Evolutionary conservation across 1,140 invertebrate genomes (phyloP).

Genomic region (Hypsibius dujardini): DNA sequence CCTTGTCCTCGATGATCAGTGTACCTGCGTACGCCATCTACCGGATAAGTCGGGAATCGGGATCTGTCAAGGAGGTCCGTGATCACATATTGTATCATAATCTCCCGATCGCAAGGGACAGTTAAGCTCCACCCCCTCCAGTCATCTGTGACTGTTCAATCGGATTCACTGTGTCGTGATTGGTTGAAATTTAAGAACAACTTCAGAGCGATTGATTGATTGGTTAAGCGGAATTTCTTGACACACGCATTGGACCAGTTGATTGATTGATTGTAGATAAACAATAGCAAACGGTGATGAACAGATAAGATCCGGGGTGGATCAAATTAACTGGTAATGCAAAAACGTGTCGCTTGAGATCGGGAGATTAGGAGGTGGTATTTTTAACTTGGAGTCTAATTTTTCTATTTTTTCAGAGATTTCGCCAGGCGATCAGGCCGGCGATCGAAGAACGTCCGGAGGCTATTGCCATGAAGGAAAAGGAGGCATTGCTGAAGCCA

Average conservation of each 20-base stretch:
- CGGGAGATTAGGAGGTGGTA: not conserved
- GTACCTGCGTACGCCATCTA: conserved; percentile 39
- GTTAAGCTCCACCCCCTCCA: no score
- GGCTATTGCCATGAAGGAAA: not conserved
- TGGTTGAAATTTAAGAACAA: no score
- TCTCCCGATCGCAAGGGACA: no score
- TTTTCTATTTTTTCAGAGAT: not conserved
- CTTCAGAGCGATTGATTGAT: no score
- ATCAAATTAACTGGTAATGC: not conserved
- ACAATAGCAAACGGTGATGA: no score
- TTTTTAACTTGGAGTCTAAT: not conserved
- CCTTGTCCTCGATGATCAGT: conserved; percentile 43
- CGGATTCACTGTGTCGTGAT: no score
- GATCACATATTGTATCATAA: not conserved
- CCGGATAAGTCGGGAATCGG: conserved; percentile 24
- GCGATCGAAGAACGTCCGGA: not conserved
- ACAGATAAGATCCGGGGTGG: no score
- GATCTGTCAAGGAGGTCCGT: conserved; percentile 27
- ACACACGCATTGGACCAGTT: no score
- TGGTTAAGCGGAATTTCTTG: no score
- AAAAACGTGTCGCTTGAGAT: not conserved
- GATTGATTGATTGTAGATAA: no score
- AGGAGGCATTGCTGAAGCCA: not conserved
- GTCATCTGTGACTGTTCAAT: no score
- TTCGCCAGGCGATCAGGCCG: not conserved